Evolutionary conservation across 2,113 vertebrate genomes (phyloP), one percentile per base, ranked within the genome.

Genomic region (Eidolon helvum): DNA sequence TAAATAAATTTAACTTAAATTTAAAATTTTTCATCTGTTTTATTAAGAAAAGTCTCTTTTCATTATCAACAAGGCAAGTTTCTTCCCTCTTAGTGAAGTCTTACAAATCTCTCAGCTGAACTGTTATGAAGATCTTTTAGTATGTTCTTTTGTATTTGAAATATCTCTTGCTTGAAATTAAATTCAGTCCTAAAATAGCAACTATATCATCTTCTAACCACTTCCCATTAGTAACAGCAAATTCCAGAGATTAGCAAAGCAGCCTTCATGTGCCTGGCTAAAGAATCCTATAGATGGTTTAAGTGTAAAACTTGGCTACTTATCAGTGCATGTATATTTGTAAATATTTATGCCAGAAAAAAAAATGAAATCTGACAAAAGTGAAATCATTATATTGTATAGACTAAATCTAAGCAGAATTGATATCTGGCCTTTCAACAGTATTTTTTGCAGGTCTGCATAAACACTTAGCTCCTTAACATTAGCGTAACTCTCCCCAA

Each of bases 181-280:
- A 98, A 97, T 93, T 97, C 86, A 72, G 59, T 96, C 93, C 85
- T 90, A 97, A 98, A 98, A 98, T 97, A 97, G 96, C 88, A 91
- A 87, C 95, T 95, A 43, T 97, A 97, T 97, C 97, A 97, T 92
- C 87, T 88, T 59, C 89, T 95, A 91, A 63, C 93, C 80, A 94
- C 95, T 97, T 97, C 61, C 97, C 87, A 96, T 92, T 97, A 97
- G 97, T 80, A 96, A 80, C 59, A 98, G 95, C 75, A 85, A 95
- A 94, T 95, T 97, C 84, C 75, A 53, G 91, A 97, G 95, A 96
- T 96, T 92, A 97, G 91, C 10, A 68, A 59, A 86, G 21, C 74
- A 94, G 59, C 38, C 48, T 84, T 87, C 43, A 35, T 74, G n/a
- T 21, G 59, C 43, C 75, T 7, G 55, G 85, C 40, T 80, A 90